Evolutionary conservation across 2,113 vertebrate genomes (phyloP).

Genomic region (Ictalurus punctatus): DNA sequence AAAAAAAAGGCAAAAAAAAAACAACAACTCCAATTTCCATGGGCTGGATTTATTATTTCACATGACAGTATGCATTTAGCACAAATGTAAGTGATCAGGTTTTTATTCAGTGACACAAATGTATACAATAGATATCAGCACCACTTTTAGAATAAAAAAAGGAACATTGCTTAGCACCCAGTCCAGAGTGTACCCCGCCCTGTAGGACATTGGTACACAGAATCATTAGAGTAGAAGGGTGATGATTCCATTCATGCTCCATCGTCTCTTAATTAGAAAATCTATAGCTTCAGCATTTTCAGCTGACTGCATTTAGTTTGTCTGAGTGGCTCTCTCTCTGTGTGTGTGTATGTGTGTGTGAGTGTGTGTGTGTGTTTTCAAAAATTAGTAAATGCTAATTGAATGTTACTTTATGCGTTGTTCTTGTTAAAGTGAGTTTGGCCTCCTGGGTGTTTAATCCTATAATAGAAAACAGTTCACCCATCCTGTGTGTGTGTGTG

Average conservation of each 20-base stretch:
- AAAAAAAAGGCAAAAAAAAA: too few species aligned
- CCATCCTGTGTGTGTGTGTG: constrained; percentile 17
- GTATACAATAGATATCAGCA: neutral
- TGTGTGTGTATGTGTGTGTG: neutral
- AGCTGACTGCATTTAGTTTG: neutral
- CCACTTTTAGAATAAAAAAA: neutral
- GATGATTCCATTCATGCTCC: constrained; percentile 33
- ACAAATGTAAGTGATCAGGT: neutral
- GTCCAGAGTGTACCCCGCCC: too few species aligned
- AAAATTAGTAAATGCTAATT: constrained; percentile 28
- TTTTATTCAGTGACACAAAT: neutral
- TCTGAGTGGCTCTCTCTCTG: constrained; percentile 15
- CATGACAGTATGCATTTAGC: neutral
- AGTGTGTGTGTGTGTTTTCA: constrained; percentile 18
- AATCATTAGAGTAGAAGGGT: neutral
- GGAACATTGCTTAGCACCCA: neutral
- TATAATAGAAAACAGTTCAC: neutral
- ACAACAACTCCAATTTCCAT: too few species aligned
- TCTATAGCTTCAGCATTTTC: constrained; percentile 40
- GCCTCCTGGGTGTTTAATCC: constrained; percentile 8
- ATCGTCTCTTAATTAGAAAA: constrained; percentile 49
- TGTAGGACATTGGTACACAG: neutral
- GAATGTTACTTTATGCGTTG: constrained; percentile 19
- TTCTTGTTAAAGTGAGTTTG: constrained; percentile 36
- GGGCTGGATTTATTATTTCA: too few species aligned